phyloP scores from a whole-genome alignment of 2,888 invertebrate genomes.

The Lycia hirtaria region DNA sequence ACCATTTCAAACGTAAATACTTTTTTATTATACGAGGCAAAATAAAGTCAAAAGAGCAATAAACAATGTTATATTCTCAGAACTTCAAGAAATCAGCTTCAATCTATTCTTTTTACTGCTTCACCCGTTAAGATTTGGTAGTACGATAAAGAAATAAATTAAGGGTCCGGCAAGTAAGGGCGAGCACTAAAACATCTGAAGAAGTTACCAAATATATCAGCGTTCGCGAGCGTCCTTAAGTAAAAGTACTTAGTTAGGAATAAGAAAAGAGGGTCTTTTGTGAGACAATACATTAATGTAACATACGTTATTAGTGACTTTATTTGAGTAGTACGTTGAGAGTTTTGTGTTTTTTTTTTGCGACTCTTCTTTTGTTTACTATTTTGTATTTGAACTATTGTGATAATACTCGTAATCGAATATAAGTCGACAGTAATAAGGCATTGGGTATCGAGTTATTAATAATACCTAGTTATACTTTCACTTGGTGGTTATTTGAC shows the following conservation, averaged over 20 bases:
- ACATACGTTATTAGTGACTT: background rate
- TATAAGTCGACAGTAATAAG: too few relatives aligned
- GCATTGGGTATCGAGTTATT: too few relatives aligned
- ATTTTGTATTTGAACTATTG: too few relatives aligned
- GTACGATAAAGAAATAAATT: conserved; percentile 31
- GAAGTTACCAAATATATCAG: conserved; percentile 33
- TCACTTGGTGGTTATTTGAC: too few relatives aligned
- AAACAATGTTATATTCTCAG: conserved; percentile 7
- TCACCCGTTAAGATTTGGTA: conserved; percentile 17
- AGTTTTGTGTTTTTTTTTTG: background rate
- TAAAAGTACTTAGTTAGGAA: conserved; percentile 26
- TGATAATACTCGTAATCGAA: too few relatives aligned
- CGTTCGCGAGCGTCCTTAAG: conserved; percentile 17
- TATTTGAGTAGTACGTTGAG: background rate
- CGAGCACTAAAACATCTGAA: conserved; percentile 30
- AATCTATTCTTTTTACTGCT: conserved; percentile 27
- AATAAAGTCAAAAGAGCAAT: conserved; percentile 12
- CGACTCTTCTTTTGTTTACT: too few relatives aligned
- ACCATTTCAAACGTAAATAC: background rate
- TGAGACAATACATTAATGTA: conserved; percentile 16
- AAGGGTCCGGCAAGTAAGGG: conserved; percentile 19
- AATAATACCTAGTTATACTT: too few relatives aligned
- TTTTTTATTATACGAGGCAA: background rate
- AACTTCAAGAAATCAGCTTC: conserved; percentile 15
- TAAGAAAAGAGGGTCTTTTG: conserved; percentile 16